Evolutionary conservation across 2,888 invertebrate species (phyloP), one percentile per base, ranked within the genome.

Genomic region (Hyposoter didymator): DNA sequence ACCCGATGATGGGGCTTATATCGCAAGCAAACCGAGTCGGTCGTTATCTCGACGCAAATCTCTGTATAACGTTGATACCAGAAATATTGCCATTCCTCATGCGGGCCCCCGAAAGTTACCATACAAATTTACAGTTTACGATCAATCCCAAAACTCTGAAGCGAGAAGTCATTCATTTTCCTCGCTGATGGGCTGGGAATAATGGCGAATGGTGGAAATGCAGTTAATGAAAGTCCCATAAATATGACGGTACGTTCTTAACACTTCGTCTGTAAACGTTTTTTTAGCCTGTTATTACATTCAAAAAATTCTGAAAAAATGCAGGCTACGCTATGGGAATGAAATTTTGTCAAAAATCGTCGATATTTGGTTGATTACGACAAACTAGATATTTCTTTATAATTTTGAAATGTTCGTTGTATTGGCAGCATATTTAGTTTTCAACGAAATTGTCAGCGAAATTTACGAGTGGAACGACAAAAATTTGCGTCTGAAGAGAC

Each of bases 191-290:
- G 12, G 28, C 28, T 14, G 87, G 82, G 87, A 88, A 89, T 88
- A 89, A 91, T 90, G 89, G 89, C 88, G 87, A 80, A 28, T 75
- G 88, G 89, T 89, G 89, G 88, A 89, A 90, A 90, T 90, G 90
- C 87, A 89, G 91, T 90, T n/a, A n/a, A 91, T 92, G 91, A 91
- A 91, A 91, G 91, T 91, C 89, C 90, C 92, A 91, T 92, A 92
- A 93, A 92, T 92, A 92, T 92, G 92, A 90, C 91, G 91, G 92
- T 91, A 89, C 90, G 90, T 89, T 92, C 91, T 91, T 91, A n/a
- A n/a, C n/a, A n/a, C n/a, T n/a, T n/a, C n/a, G n/a, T n/a, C n/a
- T n/a, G n/a, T n/a, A n/a, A n/a, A n/a, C n/a, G n/a, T n/a, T n/a
- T n/a, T n/a, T n/a, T n/a, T n/a, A n/a, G n/a, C n/a, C n/a, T n/a